Base-by-base conservation (phyloP, 2,113 vertebrate species). In the Dromaius novaehollandiae region DNA sequence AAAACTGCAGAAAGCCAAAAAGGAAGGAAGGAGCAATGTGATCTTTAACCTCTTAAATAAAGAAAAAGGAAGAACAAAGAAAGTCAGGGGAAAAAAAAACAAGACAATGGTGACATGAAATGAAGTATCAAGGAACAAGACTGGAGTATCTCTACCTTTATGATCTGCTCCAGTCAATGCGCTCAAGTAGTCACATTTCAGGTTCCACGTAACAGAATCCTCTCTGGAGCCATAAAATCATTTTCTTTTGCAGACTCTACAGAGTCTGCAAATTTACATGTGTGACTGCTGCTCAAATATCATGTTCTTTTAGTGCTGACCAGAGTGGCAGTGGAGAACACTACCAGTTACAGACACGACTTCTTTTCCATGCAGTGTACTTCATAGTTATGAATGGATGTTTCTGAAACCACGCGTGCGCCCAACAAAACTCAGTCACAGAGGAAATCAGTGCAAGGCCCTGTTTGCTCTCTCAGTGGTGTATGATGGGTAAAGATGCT, bases 351-450 rank as follows among this genome's bases (percentile, higher is more conserved):
- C 12, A 5, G 79, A 20, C 53, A 88, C 64, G 55, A 92, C 75
- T 91, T 89, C 40, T 90, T 91, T 90, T 87, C 93, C 87, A 93
- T n/a, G 5, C 70, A 82, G 56, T 89, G 36, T 32, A 88, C 75
- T 85, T 25, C 71, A 40, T 55, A 60, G 60, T 61, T 91, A 86
- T 66, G 60, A 95, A 91, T 66, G 76, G 58, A 77, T 77, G 75
- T 80, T 94, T 96, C 84, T 86, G 66, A 89, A 96, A 94, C 87
- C 60, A 74, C 44, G 65, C 77, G 75, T 85, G 68, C 42, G 50
- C 53, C 71, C 66, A 82, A 86, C 70, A 92, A 94, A 89, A 93
- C 64, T 88, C 78, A 83, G 60, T 46, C 82, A 93, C 63, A 1
- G 2, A 93, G 28, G 84, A 95, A 95, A 94, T 85, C 44, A 95